Conservation (phyloP, 2,888 invertebrate genomes). For the Belgica antarctica region DNA sequence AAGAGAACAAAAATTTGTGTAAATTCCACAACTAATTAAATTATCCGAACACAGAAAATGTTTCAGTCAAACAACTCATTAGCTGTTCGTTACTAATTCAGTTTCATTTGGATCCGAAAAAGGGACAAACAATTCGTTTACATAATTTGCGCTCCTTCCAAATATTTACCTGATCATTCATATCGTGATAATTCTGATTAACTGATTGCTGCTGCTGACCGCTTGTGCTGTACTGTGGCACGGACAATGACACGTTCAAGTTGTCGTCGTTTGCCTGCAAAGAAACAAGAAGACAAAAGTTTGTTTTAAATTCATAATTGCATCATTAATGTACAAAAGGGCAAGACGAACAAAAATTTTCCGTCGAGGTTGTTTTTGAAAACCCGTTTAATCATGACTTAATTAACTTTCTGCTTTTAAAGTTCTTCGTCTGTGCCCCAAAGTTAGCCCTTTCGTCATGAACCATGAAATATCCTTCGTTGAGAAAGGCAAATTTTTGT, state of each 20-base stretch:
- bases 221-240: conserved; percentile 6
- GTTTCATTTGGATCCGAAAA: not conserved
- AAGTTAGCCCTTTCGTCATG: not conserved
- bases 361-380: conserved; percentile 6
- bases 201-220: conserved; percentile 34
- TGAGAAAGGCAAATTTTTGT: not conserved
- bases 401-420: conserved; percentile 32
- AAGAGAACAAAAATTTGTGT: not conserved
- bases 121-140: not conserved
- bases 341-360: not conserved
- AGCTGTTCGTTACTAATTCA: not conserved
- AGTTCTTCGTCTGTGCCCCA: conserved; percentile 2
- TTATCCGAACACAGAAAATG: conserved; percentile 33
- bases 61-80: conserved; percentile 41
- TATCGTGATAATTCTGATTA: conserved; percentile 24
- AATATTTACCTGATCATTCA: conserved; percentile 41
- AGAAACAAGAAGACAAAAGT: conserved; percentile 25
- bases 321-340: conserved; percentile 13
- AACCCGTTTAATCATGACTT: conserved; percentile 37
- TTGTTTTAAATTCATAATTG: conserved; percentile 16
- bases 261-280: conserved; percentile 26
- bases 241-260: conserved; percentile 27
- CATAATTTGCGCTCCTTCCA: not conserved
- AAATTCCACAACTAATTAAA: conserved; percentile 36
- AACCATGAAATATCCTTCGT: not conserved